phyloP scores from a whole-genome alignment of 2,113 vertebrate species.

The Pluvianellus socialis region DNA sequence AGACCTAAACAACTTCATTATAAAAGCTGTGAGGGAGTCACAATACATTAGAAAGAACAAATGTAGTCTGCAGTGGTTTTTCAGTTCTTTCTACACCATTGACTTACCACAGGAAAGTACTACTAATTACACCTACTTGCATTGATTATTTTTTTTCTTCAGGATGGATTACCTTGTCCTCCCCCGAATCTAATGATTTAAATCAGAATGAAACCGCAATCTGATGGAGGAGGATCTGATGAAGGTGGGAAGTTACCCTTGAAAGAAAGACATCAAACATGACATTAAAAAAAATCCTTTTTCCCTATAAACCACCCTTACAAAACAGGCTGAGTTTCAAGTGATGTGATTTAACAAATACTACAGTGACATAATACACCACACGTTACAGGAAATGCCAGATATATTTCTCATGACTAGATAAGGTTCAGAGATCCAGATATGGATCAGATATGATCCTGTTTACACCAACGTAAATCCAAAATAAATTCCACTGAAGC shows the following conservation, averaged over 20 bases:
- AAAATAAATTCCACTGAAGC: conserved; percentile 24
- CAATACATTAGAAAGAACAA: background rate
- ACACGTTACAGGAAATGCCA: background rate
- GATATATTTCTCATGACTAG: background rate
- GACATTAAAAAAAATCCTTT: background rate
- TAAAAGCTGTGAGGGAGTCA: conserved; percentile 9
- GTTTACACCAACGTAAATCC: conserved; percentile 45
- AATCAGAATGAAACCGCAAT: conserved; percentile 49
- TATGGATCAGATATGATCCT: background rate
- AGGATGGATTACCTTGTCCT: conserved; percentile 65
- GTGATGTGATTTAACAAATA: background rate
- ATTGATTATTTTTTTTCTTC: conserved; percentile 63
- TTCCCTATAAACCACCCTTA: conserved; percentile 8
- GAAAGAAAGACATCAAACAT: conserved; percentile 67
- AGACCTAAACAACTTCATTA: conserved; percentile 32
- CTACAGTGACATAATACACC: background rate
- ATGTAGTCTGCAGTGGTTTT: background rate
- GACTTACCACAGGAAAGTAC: conserved; percentile 32
- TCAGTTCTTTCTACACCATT: background rate
- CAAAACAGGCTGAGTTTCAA: conserved; percentile 34
- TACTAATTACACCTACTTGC: conserved; percentile 68
- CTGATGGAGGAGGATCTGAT: conserved; percentile 39
- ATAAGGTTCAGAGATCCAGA: conserved; percentile 14
- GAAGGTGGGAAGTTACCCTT: conserved; percentile 41
- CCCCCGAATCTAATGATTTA: conserved; percentile 64